phyloP scores from a whole-genome alignment of 2,888 invertebrate genomes.

The Apamea crenata region DNA sequence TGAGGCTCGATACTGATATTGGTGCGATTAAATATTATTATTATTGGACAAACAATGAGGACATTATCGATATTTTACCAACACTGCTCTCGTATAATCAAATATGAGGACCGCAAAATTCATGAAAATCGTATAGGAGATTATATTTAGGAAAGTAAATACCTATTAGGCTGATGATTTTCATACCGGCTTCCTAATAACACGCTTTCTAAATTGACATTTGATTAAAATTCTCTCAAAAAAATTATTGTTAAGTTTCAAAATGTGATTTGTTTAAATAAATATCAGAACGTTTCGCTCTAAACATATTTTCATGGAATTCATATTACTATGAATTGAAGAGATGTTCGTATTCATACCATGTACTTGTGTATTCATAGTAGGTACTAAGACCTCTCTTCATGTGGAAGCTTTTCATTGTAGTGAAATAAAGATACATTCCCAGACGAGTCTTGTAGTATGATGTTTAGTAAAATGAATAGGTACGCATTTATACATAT shows the following conservation, averaged over 20 bases:
- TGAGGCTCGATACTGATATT: constrained; percentile 8
- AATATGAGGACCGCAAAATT: not conserved
- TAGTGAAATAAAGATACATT: constrained; percentile 9
- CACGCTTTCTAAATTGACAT: not conserved
- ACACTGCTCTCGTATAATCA: constrained; percentile 16
- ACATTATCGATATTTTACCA: constrained; percentile 23
- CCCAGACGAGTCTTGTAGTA: not conserved
- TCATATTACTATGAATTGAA: constrained; percentile 7
- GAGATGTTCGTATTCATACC: constrained; percentile 22
- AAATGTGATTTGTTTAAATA: not conserved
- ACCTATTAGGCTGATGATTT: not conserved
- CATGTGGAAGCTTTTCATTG: constrained; percentile 13
- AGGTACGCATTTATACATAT: not conserved
- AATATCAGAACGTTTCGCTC: not conserved
- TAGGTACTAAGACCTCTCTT: not conserved
- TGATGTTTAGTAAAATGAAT: not conserved
- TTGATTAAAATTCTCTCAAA: not conserved
- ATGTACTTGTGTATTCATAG: constrained; percentile 24
- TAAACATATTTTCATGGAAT: constrained; percentile 6
- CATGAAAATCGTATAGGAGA: not conserved
- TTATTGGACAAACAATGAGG: constrained; percentile 32
- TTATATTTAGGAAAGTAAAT: not conserved
- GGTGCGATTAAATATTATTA: constrained; percentile 36
- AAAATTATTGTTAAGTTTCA: not conserved
- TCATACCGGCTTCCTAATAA: not conserved